Base-by-base conservation (phyloP, 2,888 invertebrate species). In the Therioaphis trifolii region DNA sequence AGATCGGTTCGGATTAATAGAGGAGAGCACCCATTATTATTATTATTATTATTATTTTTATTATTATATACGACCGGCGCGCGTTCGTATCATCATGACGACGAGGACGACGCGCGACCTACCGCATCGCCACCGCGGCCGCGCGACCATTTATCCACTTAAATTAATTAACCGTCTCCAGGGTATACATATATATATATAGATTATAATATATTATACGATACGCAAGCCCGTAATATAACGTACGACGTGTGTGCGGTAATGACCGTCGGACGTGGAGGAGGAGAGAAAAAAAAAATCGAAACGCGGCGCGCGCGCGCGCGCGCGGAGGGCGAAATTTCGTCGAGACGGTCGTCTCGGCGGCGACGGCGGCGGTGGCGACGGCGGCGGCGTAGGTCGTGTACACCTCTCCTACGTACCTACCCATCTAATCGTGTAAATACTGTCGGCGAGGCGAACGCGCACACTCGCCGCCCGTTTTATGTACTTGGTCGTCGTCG, bases 91-190 rank as follows among this genome's bases (percentile, higher is more conserved):
- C n/a, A n/a, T n/a, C n/a, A n/a, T n/a, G n/a, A n/a, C n/a, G n/a
- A 61, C 27, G 63, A 58, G 58, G n/a, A 35, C 72, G n/a, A n/a
- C n/a, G n/a, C n/a, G 46, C 58, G 63, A 82, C 80, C 80, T 82
- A 82, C 80, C 80, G 80, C 80, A 74, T 82, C 80, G 80, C n/a
- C 21, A 40, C 74, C 29, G 27, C 61, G 14, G n/a, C n/a, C n/a
- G n/a, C n/a, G 12, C 27, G 77, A 49, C 52, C 29, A 46, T 82
- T 82, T 82, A 82, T 72, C 80, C 72, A 82, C 80, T 82, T 82
- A 82, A 63, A 82, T 72, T 74, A 82, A 82, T 82, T 82, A 82
- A 82, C 49, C 21, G 72, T 63, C 79, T 43, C 43, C 71, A 40
- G 68, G 40, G 66, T 35, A 18, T 5, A 1, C 27, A 35, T 2